Evolutionary conservation across 2,888 invertebrate genomes (phyloP).

Genomic region (Trichopoda pennipes): DNA sequence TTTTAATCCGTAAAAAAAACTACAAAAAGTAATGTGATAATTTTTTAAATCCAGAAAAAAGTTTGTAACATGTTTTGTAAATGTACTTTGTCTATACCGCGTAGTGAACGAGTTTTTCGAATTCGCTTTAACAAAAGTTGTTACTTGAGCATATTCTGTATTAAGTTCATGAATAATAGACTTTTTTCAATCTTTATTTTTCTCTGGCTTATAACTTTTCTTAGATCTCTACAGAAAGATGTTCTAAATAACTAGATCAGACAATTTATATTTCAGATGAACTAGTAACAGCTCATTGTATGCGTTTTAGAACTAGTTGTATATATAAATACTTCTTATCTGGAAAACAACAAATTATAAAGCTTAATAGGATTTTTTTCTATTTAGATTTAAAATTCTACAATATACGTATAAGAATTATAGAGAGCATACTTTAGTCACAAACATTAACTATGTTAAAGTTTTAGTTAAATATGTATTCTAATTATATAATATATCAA

Average conservation of each 20-base stretch:
- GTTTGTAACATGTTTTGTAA: neutral
- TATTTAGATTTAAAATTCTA: conserved; percentile 20
- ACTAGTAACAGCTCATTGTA: neutral
- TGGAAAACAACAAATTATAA: neutral
- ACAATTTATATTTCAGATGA: neutral
- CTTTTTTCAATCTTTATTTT: no score
- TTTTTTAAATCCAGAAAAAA: conserved; percentile 6
- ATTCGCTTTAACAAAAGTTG: no score
- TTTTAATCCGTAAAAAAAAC: conserved; percentile 13
- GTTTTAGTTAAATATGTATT: conserved; percentile 10
- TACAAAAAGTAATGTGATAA: neutral
- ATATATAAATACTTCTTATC: neutral
- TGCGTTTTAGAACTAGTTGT: neutral
- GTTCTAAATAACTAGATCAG: no score
- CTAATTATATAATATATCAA: neutral
- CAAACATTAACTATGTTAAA: conserved; percentile 21
- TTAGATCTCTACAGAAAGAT: no score
- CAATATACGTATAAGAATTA: conserved; percentile 38
- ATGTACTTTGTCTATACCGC: neutral
- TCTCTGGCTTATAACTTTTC: no score
- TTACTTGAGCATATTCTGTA: no score
- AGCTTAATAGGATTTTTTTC: neutral
- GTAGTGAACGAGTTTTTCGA: no score
- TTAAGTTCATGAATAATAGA: no score
- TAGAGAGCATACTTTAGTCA: conserved; percentile 18